Conservation (phyloP, 2,113 vertebrate species). For the Platichthys stellatus region DNA sequence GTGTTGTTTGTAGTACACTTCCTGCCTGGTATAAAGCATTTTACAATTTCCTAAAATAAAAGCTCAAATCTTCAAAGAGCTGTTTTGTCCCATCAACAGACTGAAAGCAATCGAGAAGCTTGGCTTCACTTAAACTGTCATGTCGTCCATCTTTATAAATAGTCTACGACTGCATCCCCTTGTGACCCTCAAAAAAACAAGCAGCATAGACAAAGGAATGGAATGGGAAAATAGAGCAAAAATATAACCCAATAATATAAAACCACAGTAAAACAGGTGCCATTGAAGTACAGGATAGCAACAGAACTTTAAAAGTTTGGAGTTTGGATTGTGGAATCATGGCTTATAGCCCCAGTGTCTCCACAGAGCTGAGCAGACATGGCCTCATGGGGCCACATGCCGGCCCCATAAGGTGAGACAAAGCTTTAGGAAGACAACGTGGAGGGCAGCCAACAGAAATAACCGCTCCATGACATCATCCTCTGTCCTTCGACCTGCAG, state of each 20-base stretch:
- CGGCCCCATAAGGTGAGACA: conserved; percentile 40
- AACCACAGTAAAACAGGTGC: conserved; percentile 3
- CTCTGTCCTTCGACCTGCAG: not conserved
- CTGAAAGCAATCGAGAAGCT: too few species aligned
- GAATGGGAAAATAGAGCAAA: not conserved
- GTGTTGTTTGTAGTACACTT: conserved; percentile 11
- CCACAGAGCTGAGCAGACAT: conserved; percentile 28
- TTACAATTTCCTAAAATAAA: too few species aligned
- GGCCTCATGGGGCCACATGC: conserved; percentile 19
- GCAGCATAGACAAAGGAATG: not conserved
- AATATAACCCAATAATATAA: not conserved
- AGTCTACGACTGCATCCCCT: too few species aligned
- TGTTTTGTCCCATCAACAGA: too few species aligned
- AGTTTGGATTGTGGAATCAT: not conserved
- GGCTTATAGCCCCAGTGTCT: conserved; percentile 7
- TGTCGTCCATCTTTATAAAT: too few species aligned
- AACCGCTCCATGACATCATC: conserved; percentile 63
- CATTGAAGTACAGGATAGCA: not conserved
- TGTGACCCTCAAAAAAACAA: too few species aligned
- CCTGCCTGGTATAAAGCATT: not conserved
- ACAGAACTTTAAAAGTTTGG: not conserved
- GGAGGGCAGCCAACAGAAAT: conserved; percentile 58
- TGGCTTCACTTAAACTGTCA: too few species aligned
- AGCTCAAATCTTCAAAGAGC: too few species aligned
- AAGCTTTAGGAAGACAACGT: conserved; percentile 36